A percentile compares a stretch with the other conserved stretches of the same genome.
phyloP scores from a whole-genome alignment of 37 sponge, comb jelly and placozoan species.

The Agelas oroides region DNA sequence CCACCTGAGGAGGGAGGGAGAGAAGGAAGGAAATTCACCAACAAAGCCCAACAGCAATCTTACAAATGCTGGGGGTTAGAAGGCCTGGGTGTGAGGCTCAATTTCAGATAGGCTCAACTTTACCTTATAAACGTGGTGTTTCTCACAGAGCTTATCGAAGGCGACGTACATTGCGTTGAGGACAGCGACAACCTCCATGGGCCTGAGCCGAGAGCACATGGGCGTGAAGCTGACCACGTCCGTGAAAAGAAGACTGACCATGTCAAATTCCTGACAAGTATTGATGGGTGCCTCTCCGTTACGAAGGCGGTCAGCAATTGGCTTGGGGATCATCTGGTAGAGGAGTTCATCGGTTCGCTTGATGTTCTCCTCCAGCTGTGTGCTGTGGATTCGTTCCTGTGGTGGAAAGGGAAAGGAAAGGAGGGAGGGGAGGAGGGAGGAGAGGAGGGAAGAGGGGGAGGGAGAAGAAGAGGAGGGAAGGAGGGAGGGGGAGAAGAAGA shows the following conservation, averaged over 20 bases:
- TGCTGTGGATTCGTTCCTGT: slow-evolving; percentile 65
- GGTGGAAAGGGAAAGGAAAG: background rate
- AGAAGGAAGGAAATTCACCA: background rate
- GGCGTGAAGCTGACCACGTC: slow-evolving; percentile 92
- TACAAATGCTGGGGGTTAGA: too few relatives aligned
- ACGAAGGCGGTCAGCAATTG: slow-evolving; percentile 73
- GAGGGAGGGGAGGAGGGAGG: background rate
- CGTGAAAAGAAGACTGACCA: slow-evolving; percentile 79
- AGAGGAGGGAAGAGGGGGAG: background rate
- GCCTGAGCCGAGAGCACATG: slow-evolving; percentile 69
- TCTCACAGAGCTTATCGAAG: slow-evolving; percentile 78
- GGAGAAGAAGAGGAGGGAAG: background rate
- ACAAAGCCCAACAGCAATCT: too few relatives aligned
- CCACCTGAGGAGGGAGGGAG: slow-evolving; percentile 56
- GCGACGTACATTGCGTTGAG: slow-evolving; percentile 78
- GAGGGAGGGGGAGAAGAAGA: background rate
- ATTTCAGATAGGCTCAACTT: too few relatives aligned
- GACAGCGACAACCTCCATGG: slow-evolving; percentile 75
- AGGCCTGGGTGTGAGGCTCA: too few relatives aligned
- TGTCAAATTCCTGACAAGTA: slow-evolving; percentile 53
- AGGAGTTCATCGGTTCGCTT: slow-evolving; percentile 76
- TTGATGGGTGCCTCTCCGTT: slow-evolving; percentile 74
- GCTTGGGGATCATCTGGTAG: slow-evolving; percentile 80
- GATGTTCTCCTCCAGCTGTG: slow-evolving; percentile 65
- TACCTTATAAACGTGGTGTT: slow-evolving; percentile 84